Evolutionary conservation across 2,797 vertebrate species (phyloP), one percentile per base, ranked within the genome.

Genomic region (Platalea minor): DNA sequence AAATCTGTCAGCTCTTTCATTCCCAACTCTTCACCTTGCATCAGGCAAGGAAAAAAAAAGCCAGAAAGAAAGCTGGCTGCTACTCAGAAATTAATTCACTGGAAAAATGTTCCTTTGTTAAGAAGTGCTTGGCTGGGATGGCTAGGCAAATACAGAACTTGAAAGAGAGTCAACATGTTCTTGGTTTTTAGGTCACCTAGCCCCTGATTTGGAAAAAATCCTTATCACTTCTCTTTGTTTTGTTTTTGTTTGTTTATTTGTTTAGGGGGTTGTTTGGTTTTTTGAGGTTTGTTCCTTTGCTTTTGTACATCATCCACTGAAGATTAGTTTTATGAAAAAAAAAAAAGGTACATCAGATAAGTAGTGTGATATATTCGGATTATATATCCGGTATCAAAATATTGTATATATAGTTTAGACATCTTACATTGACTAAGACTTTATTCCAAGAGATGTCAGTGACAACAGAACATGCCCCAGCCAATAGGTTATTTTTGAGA

Each of bases 1-100:
- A 95, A 85, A 84, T 54, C 69, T 92, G 76, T 54, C 95, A 95
- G 65, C n/a, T 67, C 60, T 93, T 94, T 89, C 50, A 84, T 75
- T 96, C 80, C 61, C 69, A 92, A 53, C 74, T 86, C 88, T 89
- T 88, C 85, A 92, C 75, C 59, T 95, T 92, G 43, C 0, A 6
- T 76, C 77, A 95, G n/a, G 50, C 12, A 81, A 89, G 18, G 7
- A 0, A 51, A 31, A 35, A 61, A 73, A 59, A 64, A 39, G 0
- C 0, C 23, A 48, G 75, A 91, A 79, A 72, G 68, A 4, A 96
- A 91, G 23, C 69, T 88, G 75, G 4, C 46, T 94, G 54, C 11
- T 89, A 56, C 56, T 73, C 0, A 1, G 53, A 92, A 95, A 83
- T 69, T 0, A 86, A 85, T 85, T 91, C 41, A 51, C 26, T 91